phyloP scores from a whole-genome alignment of 2,113 vertebrate species.

The Rostratula benghalensis region DNA sequence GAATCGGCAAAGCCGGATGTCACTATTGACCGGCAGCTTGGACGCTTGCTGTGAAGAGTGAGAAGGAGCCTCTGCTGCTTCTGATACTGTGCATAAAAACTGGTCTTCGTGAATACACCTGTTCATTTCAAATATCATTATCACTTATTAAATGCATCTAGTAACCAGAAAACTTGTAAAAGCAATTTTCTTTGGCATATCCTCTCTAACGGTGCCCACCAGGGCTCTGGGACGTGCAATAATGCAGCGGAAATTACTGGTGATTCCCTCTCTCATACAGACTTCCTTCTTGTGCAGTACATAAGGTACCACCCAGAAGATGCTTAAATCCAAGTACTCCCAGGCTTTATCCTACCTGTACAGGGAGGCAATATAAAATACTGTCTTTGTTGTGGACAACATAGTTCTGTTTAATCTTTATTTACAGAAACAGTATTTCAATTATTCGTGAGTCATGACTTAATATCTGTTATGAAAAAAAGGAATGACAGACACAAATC shows the following conservation, averaged over 20 bases:
- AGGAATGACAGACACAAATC: background rate
- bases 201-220: background rate
- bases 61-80: background rate
- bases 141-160: background rate
- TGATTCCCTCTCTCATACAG: background rate
- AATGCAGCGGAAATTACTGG: background rate
- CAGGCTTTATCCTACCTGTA: background rate
- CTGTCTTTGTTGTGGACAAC: background rate
- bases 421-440: background rate
- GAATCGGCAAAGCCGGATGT: background rate
- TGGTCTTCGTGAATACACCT: background rate
- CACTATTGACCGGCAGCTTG: background rate
- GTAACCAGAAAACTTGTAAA: background rate
- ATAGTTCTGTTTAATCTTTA: background rate
- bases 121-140: background rate
- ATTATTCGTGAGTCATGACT: background rate
- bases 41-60: accelerated
- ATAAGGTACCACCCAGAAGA: background rate
- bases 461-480: background rate
- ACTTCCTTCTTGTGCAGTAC: background rate
- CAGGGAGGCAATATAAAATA: background rate
- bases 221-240: background rate
- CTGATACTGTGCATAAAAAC: background rate
- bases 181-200: background rate
- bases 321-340: background rate